Base-by-base conservation (phyloP, 2,113 vertebrate species). In the Paramisgurnus dabryanus region DNA sequence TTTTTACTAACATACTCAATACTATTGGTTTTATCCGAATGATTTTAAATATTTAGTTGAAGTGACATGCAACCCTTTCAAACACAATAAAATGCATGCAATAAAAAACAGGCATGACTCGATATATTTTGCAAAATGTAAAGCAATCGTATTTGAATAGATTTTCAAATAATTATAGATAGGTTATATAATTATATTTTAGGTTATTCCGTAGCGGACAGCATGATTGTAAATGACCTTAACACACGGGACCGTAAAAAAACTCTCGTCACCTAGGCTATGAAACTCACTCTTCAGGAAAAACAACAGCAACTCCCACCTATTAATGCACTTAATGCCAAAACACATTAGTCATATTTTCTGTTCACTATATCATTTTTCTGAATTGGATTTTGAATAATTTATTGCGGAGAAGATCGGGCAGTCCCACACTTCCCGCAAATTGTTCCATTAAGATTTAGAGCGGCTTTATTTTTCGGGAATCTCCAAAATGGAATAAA, bases 371-470 rank as follows among this genome's bases (percentile, higher is more conserved):
- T 58, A 18, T 72, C 74, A 47, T 58, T 66, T 66, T 7, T 17
- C 18, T 41, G 15, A 41, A 66, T 68, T 27, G 47, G 49, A 63
- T 11, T 76, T 11, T 83, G 60, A 76, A 76, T 81, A 57, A 81
- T 81, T 82, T 60, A 76, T 82, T 75, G 55, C 34, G 22, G 64
- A 67, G 58, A 71, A 61, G 50, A 5, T 57, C 78, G 69, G 82
- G 53, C 67, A 72, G 41, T 83, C 79, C 68, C 65, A 47, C 41
- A 71, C 67, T 66, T 78, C 58, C 11, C 41, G 57, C 61, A 72
- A 63, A 40, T 75, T 27, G 41, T 18, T 61, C 57, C 53, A 13
- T 57, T 67, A 63, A 45, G 79, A 57, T 65, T 69, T 66, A 40
- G 47, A 57, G 34, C 55, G 4, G 57, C 39, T 61, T 80, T 66